Conservation (phyloP, 2,113 vertebrate genomes). For the Megalops atlanticus region DNA sequence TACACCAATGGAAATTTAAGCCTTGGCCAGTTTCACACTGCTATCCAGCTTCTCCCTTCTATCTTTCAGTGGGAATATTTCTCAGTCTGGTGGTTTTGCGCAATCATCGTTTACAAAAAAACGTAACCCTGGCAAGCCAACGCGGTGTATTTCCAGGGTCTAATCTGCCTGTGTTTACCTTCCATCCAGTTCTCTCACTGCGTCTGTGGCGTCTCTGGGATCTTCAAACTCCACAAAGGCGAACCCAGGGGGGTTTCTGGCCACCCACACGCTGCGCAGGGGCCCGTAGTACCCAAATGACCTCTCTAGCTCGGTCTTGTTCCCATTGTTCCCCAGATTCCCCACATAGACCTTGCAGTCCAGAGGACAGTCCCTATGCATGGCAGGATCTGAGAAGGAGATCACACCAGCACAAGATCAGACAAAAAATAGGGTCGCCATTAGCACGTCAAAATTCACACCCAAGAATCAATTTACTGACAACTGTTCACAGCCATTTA, state of each 20-base stretch:
- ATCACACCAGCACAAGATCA: not conserved
- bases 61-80: no score
- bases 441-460: not conserved
- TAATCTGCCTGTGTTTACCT: constrained; percentile 79
- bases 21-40: no score
- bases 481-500: no score
- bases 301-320: constrained; percentile 93
- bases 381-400: constrained; percentile 67
- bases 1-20: no score
- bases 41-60: no score
- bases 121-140: no score
- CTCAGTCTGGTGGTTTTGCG: no score
- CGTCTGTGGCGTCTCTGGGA: constrained; percentile 93
- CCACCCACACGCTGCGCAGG: constrained; percentile 95
- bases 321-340: constrained; percentile 96
- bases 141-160: no score
- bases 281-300: constrained; percentile 97
- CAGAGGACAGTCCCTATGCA: constrained; percentile 91
- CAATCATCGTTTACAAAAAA: no score
- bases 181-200: constrained; percentile 96
- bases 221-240: constrained; percentile 98
- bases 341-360: constrained; percentile 99
- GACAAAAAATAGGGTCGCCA: not conserved
- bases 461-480: not conserved
- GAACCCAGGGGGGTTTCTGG: constrained; percentile 94